Base-by-base conservation (phyloP, 2,888 invertebrate genomes). In the Busseola fusca region DNA sequence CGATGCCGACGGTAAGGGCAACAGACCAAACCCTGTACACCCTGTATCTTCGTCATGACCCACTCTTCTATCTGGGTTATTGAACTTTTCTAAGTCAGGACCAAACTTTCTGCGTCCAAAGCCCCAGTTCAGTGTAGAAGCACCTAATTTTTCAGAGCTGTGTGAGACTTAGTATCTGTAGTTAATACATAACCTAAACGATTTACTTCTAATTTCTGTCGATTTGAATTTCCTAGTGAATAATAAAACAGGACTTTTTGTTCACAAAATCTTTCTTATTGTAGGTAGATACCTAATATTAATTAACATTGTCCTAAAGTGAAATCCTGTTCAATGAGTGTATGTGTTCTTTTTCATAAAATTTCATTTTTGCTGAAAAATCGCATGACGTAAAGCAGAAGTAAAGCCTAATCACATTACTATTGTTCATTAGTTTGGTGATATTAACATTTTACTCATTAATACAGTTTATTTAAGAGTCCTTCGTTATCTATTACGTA, bases 1-100 rank as follows among this genome's bases (percentile, higher is more conserved):
- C 94, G 97, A 97, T 95, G 96, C 97, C 93, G 97, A 97, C 91
- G 97, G 97, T 96, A 97, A 96, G 96, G 95, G 94, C 93, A 91
- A 89, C 93, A 94, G 94, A 92, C 91, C 90, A 89, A 87, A 83
- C 89, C 89, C 89, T 82, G 81, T 87, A 87, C 84, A 89, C 84
- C 88, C 91, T 91, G 92, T 91, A 89, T 89, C 94, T 94, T 93
- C 94, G 93, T 93, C 93, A 91, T 89, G 87, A 89, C 91, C 92
- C 89, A 86, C 82, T 86, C 79, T 82, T 82, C 77, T 83, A 58
- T 76, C 69, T 75, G 75, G 80, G 81, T 81, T 72, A 63, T 64
- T 69, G 52, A 69, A 69, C 54, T 78, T 56, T 77, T 75, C 58
- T 69, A 71, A 64, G 54, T 66, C 64, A 77, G 48, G 71, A 82